Evolutionary conservation across 2,113 vertebrate species (phyloP).

Genomic region (Sorex fumeus): DNA sequence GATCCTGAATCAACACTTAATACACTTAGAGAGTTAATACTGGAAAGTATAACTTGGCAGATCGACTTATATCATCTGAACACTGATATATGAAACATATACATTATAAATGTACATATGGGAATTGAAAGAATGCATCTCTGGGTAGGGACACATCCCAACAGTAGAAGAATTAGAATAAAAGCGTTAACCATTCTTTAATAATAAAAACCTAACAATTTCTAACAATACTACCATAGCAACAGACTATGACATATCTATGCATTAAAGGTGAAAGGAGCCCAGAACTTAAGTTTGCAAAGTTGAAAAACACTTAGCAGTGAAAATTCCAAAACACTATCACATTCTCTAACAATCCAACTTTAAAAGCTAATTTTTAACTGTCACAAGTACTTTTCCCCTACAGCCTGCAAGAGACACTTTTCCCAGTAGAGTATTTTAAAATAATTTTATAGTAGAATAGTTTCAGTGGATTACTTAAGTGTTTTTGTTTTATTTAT

Average conservation of each 20-base stretch:
- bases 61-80: conserved; percentile 54
- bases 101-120: background rate
- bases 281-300: conserved; percentile 30
- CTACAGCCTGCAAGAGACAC: background rate
- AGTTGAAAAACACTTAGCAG: conserved; percentile 39
- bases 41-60: conserved; percentile 34
- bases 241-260: conserved; percentile 7
- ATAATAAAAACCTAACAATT: conserved; percentile 17
- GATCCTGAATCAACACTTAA: conserved; percentile 45
- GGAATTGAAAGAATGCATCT: conserved; percentile 46
- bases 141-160: conserved; percentile 26
- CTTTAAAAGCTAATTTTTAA: conserved; percentile 26
- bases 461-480: too few species aligned
- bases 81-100: background rate
- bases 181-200: background rate
- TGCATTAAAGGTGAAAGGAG: background rate
- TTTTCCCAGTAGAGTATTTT: conserved; percentile 24
- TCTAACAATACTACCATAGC: conserved; percentile 24
- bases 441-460: too few species aligned
- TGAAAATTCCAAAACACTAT: background rate
- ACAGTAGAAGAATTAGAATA: background rate
- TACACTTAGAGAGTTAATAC: conserved; percentile 2
- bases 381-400: background rate
- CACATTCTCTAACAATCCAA: conserved; percentile 33
- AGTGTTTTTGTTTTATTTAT: too few species aligned